phyloP scores from a whole-genome alignment of 2,888 invertebrate genomes.

The Agrilus mali region DNA sequence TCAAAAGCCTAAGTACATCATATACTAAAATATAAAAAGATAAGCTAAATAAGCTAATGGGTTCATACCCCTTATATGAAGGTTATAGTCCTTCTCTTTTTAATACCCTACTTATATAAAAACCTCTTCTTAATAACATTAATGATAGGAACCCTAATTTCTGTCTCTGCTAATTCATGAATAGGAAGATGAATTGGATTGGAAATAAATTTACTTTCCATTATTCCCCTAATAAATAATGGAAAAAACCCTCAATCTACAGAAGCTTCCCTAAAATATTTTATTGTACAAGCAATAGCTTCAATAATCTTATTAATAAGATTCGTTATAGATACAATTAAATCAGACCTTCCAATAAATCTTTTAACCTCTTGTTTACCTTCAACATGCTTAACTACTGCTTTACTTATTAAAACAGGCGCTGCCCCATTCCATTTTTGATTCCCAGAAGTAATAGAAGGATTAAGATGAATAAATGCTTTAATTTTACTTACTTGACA shows the following conservation, averaged over 20 bases:
- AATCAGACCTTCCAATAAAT: conserved; percentile 15
- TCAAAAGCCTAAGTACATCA: conserved; percentile 49
- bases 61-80: conserved; percentile 38
- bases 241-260: conserved; percentile 37
- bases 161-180: conserved; percentile 37
- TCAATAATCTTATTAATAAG: conserved; percentile 41
- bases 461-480: conserved; percentile 42
- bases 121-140: conserved; percentile 40
- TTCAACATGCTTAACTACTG: conserved; percentile 14
- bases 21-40: conserved; percentile 48
- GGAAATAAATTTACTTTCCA: conserved; percentile 50
- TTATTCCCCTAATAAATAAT: conserved; percentile 44
- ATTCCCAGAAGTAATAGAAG: conserved; percentile 46
- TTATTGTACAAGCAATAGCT: conserved; percentile 44
- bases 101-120: conserved; percentile 38
- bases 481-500: conserved; percentile 48
- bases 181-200: conserved; percentile 44
- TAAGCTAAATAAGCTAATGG: conserved; percentile 43
- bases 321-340: conserved; percentile 31
- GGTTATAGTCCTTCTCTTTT: conserved; percentile 38
- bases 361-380: too few relatives aligned
- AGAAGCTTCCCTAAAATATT: conserved; percentile 49
- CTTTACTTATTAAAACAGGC: conserved; percentile 44
- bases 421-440: conserved; percentile 46
- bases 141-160: conserved; percentile 37